Evolutionary conservation across 2,797 vertebrate species (phyloP), one percentile per base, ranked within the genome.

Genomic region (Anableps anableps): DNA sequence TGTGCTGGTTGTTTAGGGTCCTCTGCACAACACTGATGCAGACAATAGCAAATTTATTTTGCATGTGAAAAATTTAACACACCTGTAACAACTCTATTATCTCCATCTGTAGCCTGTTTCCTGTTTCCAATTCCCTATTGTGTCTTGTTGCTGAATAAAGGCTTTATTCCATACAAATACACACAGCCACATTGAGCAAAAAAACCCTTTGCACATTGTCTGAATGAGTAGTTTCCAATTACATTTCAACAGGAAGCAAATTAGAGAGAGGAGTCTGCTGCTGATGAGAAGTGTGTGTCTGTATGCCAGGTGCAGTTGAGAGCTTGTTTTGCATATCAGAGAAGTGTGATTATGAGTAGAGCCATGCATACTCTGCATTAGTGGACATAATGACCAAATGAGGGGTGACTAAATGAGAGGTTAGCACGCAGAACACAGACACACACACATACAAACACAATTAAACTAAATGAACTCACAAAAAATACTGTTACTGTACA

Each of bases 251-350:
- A 87, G 88, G 88, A 91, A 91, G 89, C 86, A 91, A 91, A 93
- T 93, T 91, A 91, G 87, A 83, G 79, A 80, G 81, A 89, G 85
- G 87, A 88, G 86, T 91, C 86, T 89, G 86, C 84, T 84, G 89
- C 84, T 82, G 86, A 90, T 89, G 91, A 93, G 90, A 89, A 90
- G 87, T 83, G 90, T 87, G 89, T 84, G 84, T 91, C 85, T 92
- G 88, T 87, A 86, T 92, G 85, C 92, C 94, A 96, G 94, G 94
- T 96, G 93, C 91, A 86, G 85, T 83, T 86, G 91, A 92, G 87
- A 88, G 90, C 87, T 89, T 72, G 62, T 89, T 96, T 96, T 94
- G 92, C 95, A 96, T 95, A 95, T 95, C 95, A 96, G 93, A 96
- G 92, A 93, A 87, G 90, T 80, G 88, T 90, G 87, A 88, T 93